Evolutionary conservation across 1,140 invertebrate genomes (phyloP).

Genomic region (Pantala flavescens): DNA sequence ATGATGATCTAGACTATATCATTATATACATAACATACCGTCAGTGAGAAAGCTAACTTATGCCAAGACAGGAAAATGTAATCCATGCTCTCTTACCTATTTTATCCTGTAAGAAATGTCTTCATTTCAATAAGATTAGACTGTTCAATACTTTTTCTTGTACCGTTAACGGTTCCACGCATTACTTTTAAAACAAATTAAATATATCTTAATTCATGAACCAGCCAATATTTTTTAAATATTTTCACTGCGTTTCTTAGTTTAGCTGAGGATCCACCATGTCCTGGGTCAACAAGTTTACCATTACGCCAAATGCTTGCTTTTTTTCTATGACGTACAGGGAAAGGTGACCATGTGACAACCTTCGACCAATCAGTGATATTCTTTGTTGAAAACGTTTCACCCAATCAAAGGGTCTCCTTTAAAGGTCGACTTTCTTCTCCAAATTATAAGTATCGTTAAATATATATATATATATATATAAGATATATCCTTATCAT

Average conservation of each 20-base stretch:
- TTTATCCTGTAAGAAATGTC: neutral
- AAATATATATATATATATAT: neutral
- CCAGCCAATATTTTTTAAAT: neutral
- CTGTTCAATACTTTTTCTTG: neutral
- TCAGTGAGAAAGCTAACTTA: no score
- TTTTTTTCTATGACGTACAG: neutral
- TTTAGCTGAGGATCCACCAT: neutral
- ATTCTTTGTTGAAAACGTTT: neutral
- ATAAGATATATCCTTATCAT: neutral
- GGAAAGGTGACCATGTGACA: neutral
- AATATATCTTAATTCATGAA: neutral
- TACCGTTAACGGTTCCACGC: neutral
- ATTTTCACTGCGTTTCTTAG: neutral
- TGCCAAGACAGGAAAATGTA: no score
- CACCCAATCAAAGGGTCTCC: neutral
- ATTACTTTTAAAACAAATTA: neutral
- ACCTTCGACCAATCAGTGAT: neutral
- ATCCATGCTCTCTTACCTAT: no score
- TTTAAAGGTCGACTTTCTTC: neutral
- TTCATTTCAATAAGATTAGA: neutral
- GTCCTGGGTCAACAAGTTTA: constrained; percentile 8
- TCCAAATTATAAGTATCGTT: neutral
- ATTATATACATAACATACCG: no score
- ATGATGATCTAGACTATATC: no score
- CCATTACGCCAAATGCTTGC: neutral